These are phyloP conservation scores for Enteromius treurensis DNA, from an alignment of 2,797 vertebrate species.

Conservation along the genomic window DNA sequence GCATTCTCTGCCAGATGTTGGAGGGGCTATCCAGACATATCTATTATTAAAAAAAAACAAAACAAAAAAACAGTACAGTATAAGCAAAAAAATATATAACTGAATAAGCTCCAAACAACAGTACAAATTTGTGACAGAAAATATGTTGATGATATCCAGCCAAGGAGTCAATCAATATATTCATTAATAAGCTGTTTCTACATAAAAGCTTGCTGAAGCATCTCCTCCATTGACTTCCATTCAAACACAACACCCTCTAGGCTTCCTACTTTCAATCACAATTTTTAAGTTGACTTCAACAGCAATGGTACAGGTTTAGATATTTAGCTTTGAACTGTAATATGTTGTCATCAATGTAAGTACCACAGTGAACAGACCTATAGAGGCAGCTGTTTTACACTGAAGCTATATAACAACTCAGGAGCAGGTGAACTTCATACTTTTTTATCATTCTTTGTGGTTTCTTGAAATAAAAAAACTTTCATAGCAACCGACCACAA, in stretches of 20 bases:
- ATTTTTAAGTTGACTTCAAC: neutral
- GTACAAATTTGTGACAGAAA: neutral
- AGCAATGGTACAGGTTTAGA: neutral
- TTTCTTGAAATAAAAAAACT: neutral
- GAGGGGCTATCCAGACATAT: neutral
- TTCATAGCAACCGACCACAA: neutral
- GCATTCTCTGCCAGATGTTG: neutral
- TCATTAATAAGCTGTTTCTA: neutral
- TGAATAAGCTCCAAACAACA: neutral
- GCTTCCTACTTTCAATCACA: neutral
- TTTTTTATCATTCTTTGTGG: no score
- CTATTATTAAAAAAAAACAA: neutral
- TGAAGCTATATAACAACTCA: neutral
- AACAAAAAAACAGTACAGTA: no score
- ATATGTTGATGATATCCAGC: neutral
- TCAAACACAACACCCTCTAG: conserved; percentile 1
- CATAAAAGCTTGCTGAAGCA: neutral
- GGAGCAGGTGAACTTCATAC: neutral
- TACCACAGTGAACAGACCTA: neutral
- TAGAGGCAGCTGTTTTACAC: neutral
- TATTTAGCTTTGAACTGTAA: neutral
- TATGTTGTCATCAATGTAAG: neutral
- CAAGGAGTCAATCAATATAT: neutral
- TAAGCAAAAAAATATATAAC: neutral
- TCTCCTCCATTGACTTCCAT: neutral